Evolutionary conservation across 2,113 vertebrate species (phyloP).

Genomic region (Hymenochirus boettgeri): DNA sequence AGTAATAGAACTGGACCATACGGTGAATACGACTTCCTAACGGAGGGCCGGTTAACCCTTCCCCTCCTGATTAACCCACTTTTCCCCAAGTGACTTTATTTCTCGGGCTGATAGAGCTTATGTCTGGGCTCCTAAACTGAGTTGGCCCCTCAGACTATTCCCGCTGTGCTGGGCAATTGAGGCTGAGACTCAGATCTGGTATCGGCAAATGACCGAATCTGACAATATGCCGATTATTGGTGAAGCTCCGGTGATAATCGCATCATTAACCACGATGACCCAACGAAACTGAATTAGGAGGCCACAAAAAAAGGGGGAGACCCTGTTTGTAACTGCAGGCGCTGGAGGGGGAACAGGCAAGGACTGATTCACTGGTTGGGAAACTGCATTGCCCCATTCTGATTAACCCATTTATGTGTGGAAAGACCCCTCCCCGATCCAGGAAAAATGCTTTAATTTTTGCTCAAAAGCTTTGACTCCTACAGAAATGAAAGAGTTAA

Average conservation of each 20-base stretch:
- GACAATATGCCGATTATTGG: background rate
- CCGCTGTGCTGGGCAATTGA: constrained; percentile 39
- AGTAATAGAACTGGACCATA: constrained; percentile 76
- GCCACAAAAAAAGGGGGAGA: background rate
- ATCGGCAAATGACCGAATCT: constrained; percentile 5
- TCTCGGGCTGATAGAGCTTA: constrained; percentile 30
- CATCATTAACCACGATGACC: too few species aligned
- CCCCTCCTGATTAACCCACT: constrained; percentile 37
- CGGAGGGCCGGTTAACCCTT: constrained; percentile 42
- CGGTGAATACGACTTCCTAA: constrained; percentile 79
- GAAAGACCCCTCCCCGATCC: too few species aligned
- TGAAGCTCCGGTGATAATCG: too few species aligned
- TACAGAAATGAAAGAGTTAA: too few species aligned
- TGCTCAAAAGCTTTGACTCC: too few species aligned
- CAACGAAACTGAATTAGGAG: background rate
- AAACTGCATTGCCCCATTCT: background rate
- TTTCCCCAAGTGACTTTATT: constrained; percentile 29
- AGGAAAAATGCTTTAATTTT: too few species aligned
- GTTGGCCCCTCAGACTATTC: constrained; percentile 22
- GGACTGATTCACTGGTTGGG: too few species aligned
- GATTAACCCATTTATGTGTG: too few species aligned
- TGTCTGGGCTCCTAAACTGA: constrained; percentile 39
- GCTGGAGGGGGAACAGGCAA: background rate
- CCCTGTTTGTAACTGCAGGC: background rate
- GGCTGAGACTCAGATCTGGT: constrained; percentile 42